Percentiles rank a stretch among this genome's conserved stretches.
Conservation (phyloP, 1,140 invertebrate species). For the Ephestia elutella region DNA sequence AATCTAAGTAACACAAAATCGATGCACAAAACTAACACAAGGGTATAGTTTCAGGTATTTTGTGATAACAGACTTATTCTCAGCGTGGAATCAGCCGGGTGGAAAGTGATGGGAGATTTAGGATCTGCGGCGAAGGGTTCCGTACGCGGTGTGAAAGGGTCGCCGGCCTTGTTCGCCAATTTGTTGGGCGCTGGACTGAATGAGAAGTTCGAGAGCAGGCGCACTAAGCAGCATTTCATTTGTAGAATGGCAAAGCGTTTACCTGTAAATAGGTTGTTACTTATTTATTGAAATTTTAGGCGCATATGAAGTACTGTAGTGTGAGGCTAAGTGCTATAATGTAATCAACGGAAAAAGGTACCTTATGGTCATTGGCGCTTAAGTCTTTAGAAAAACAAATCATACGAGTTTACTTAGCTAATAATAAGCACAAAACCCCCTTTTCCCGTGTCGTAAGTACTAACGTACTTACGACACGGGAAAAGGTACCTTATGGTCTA, state of each 20-base stretch:
- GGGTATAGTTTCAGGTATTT: neutral
- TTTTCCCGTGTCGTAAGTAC: too few relatives aligned
- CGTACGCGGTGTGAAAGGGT: conserved; percentile 14
- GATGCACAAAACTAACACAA: conserved; percentile 26
- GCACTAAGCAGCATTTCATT: conserved; percentile 64
- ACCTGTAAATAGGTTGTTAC: conserved; percentile 49
- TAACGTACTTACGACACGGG: too few relatives aligned
- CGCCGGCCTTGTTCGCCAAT: neutral
- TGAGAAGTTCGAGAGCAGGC: conserved; percentile 47
- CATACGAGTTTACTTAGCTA: too few relatives aligned
- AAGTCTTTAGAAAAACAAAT: too few relatives aligned
- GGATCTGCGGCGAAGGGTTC: conserved; percentile 45
- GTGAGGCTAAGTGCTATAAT: too few relatives aligned
- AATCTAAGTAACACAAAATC: neutral
- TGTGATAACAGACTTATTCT: conserved; percentile 27
- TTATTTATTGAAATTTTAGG: neutral
- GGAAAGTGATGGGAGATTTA: conserved; percentile 50
- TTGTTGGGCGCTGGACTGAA: conserved; percentile 31
- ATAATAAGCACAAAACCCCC: too few relatives aligned
- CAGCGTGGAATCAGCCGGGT: conserved; percentile 48
- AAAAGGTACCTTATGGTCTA: too few relatives aligned
- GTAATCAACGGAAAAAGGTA: too few relatives aligned
- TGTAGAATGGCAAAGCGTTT: conserved; percentile 69
- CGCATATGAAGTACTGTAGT: too few relatives aligned
- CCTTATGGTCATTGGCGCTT: too few relatives aligned